Evolutionary conservation across 2,113 vertebrate genomes (phyloP).

Genomic region (Acanthisitta chloris): DNA sequence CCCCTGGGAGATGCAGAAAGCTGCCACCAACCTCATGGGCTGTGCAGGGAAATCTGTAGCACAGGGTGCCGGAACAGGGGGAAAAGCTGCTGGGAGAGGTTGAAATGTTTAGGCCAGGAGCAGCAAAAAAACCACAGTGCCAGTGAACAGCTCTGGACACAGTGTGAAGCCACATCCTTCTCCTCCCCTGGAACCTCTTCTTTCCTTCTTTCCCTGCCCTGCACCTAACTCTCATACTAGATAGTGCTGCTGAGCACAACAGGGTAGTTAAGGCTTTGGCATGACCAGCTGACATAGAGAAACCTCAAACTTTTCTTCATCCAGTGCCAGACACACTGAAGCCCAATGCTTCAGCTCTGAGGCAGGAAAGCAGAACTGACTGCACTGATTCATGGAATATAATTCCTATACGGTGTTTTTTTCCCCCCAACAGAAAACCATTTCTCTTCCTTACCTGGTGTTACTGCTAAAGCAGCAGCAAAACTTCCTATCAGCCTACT

Average conservation of each 20-base stretch:
- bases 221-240: background rate
- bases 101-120: background rate
- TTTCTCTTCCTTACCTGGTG: background rate
- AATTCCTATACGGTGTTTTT: background rate
- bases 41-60: background rate
- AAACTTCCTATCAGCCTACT: background rate
- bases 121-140: background rate
- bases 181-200: background rate
- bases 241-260: background rate
- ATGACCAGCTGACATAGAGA: background rate
- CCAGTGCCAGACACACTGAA: background rate
- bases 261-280: background rate
- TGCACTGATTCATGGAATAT: background rate
- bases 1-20: background rate
- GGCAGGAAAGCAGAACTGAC: background rate
- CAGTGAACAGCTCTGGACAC: background rate
- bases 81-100: background rate
- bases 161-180: background rate
- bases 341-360: background rate
- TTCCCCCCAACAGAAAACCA: background rate
- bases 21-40: background rate
- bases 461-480: background rate
- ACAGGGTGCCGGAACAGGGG: background rate
- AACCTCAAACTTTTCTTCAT: background rate
- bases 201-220: background rate